Conservation (phyloP, 2,113 vertebrate species). For the Pseudorectes ferrugineus region DNA sequence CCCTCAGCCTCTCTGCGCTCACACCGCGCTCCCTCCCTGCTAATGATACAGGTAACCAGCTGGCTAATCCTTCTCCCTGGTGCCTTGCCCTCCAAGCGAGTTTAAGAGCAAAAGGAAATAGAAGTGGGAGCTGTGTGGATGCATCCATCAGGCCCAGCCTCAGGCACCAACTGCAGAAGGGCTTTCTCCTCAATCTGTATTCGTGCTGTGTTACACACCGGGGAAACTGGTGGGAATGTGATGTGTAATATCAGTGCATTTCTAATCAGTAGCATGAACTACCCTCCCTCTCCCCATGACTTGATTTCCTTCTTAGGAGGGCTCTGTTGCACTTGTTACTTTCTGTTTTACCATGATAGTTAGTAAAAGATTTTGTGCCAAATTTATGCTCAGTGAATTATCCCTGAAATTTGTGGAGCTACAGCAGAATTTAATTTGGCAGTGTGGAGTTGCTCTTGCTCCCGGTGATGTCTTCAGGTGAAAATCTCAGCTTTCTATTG, state of each 20-base stretch:
- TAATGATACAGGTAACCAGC: neutral
- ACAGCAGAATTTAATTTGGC: neutral
- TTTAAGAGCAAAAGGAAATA: neutral
- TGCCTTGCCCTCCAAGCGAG: neutral
- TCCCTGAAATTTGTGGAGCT: neutral
- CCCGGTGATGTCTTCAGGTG: neutral
- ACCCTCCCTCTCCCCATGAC: neutral
- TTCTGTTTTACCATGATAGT: neutral
- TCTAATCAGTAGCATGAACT: neutral
- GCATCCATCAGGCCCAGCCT: neutral
- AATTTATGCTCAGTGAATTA: neutral
- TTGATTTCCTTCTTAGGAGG: neutral
- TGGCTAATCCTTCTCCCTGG: neutral
- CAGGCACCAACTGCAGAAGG: neutral
- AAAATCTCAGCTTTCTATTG: neutral
- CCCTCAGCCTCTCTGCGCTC: neutral
- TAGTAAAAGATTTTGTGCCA: neutral
- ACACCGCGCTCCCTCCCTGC: neutral
- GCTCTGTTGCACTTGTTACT: neutral
- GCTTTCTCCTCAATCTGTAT: neutral
- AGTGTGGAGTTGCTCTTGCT: neutral
- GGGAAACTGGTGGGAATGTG: neutral
- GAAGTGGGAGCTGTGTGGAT: neutral
- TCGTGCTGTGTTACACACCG: neutral
- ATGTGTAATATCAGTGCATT: neutral